A percentile compares a stretch with the other conserved stretches of the same genome.
Evolutionary conservation across 1,140 invertebrate genomes (phyloP).

Genomic region (Coboldia fuscipes): DNA sequence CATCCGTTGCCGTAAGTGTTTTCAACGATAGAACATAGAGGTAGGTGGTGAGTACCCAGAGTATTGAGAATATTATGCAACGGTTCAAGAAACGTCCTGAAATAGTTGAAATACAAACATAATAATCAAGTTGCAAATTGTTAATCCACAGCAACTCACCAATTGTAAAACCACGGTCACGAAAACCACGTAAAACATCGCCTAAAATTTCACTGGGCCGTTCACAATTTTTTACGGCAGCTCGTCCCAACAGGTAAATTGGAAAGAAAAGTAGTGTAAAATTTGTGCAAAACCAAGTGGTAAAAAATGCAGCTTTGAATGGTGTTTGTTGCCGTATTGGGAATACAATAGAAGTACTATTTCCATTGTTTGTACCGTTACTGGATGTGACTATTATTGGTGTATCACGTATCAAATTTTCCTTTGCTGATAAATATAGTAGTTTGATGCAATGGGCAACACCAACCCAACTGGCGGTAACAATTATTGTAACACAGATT

Average conservation of each 20-base stretch:
- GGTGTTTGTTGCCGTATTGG: conserved; percentile 10
- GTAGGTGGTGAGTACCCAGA: conserved; percentile 85
- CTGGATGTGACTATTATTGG: neutral
- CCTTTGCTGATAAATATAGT: conserved; percentile 34
- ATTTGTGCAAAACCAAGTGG: conserved; percentile 87
- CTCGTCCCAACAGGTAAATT: conserved; percentile 54
- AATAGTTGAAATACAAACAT: conserved; percentile 7
- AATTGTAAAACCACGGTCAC: conserved; percentile 69
- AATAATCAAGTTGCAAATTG: neutral
- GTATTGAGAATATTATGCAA: conserved; percentile 65
- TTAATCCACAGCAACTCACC: conserved; percentile 24
- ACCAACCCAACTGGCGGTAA: conserved; percentile 74
- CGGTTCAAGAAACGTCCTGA: conserved; percentile 62
- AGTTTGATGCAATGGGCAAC: conserved; percentile 74
- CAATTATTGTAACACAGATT: conserved; percentile 58
- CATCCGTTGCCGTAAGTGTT: conserved; percentile 73
- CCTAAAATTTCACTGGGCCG: conserved; percentile 48
- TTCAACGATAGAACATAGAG: conserved; percentile 71
- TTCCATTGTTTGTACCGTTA: too few relatives aligned
- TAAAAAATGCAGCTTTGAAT: conserved; percentile 73
- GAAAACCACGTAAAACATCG: conserved; percentile 60
- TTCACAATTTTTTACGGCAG: conserved; percentile 46
- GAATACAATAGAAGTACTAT: neutral
- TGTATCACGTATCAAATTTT: neutral
- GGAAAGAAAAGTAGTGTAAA: conserved; percentile 83